Percentiles rank a stretch among this genome's conserved stretches.
Evolutionary conservation across 2,113 vertebrate species (phyloP).

Genomic region (Brienomyrus brachyistius): DNA sequence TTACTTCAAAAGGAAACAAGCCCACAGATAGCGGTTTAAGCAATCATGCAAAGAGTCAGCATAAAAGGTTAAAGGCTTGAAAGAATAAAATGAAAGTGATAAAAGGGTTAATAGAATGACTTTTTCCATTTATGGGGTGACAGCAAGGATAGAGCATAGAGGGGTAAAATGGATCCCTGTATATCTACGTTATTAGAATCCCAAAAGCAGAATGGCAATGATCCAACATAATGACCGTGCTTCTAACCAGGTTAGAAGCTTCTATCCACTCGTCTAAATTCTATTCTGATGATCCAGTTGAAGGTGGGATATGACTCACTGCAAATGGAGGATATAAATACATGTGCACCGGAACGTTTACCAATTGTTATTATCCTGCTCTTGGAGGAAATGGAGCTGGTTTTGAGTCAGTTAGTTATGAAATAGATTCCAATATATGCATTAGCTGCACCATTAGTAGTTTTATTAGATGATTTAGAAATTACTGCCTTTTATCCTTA

Average conservation of each 20-base stretch:
- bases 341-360: neutral
- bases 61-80: slow-evolving; percentile 10
- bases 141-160: neutral
- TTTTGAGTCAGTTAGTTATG: neutral
- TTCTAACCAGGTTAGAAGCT: neutral
- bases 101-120: neutral
- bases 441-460: neutral
- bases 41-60: slow-evolving; percentile 32
- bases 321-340: neutral
- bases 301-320: neutral
- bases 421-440: neutral
- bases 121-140: neutral
- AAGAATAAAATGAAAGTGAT: neutral
- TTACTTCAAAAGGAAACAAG: neutral
- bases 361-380: neutral
- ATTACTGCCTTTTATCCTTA: neutral
- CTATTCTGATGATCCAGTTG: neutral
- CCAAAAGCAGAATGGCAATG: neutral
- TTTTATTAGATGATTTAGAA: neutral
- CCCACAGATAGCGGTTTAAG: slow-evolving; percentile 12
- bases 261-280: neutral
- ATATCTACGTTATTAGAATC: neutral
- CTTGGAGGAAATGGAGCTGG: neutral
- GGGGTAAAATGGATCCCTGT: neutral
- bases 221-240: neutral